Evolutionary conservation across 2,888 invertebrate species (phyloP), one percentile per base, ranked within the genome.

Genomic region (Aelia acuminata): DNA sequence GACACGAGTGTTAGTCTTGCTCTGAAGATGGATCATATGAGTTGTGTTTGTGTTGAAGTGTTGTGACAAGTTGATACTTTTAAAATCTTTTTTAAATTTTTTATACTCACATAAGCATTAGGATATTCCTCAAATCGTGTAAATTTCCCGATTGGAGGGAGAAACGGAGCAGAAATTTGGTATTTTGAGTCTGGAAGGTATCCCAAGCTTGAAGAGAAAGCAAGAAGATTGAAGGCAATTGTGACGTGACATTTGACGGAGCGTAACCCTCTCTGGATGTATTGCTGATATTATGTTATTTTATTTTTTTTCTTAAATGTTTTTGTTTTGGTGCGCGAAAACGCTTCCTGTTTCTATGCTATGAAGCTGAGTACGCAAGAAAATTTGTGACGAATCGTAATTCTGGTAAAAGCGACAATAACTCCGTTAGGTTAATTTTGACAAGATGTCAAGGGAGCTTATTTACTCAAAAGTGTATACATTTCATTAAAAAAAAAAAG

Each of bases 141-240:
- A n/a, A n/a, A n/a, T n/a, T n/a, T n/a, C n/a, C n/a, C n/a, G n/a
- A n/a, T n/a, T n/a, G n/a, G 3, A 47, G 80, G 80, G 43, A 80
- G 80, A 43, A 43, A n/a, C n/a, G 2, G 43, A 43, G 43, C n/a
- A n/a, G 43, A 80, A 35, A 13, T 39, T 80, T n/a, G 80, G 22
- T 80, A 43, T 47, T 80, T 80, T n/a, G 22, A 26, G 26, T 0
- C 13, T 80, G 43, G 4, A 80, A 22, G 80, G 18, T 35, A 31
- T 20, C n/a, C 43, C 43, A 43, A 43, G 75, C n/a, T n/a, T 75
- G 39, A 22, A 80, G 80, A 80, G 80, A 80, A 80, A 80, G 80
- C 43, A 22, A 47, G n/a, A n/a, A 80, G 80, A 80, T 43, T 43
- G 35, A 39, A 11, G n/a, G 22, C 11, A 80, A 80, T 22, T 43